These are phyloP conservation scores for Piscicola geometra DNA, from an alignment of 2,888 invertebrate species.

Conservation along the genomic window DNA sequence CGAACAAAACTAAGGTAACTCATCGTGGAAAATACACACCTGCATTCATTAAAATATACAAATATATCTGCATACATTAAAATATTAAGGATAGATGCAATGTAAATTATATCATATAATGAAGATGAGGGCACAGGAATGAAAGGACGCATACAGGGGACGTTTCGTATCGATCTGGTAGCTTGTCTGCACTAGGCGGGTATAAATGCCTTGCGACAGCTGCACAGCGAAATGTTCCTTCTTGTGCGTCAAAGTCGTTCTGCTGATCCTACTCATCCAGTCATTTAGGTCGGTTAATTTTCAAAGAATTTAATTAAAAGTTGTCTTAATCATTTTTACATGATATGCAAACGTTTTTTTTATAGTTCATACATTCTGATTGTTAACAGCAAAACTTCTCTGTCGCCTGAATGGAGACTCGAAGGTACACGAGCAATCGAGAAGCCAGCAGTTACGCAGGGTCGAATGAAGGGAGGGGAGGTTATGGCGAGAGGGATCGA, in stretches of 20 bases:
- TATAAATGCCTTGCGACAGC: neutral
- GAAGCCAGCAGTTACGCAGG: neutral
- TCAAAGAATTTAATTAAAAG: neutral
- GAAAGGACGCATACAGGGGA: neutral
- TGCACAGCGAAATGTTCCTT: neutral
- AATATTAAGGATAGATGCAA: neutral
- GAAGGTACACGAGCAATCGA: conserved; percentile 18
- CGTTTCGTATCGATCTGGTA: neutral
- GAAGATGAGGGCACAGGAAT: neutral
- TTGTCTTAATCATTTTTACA: neutral
- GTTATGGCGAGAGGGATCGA: conserved; percentile 13
- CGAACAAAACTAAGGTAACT: too few species aligned
- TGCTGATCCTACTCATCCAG: neutral
- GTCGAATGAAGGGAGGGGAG: neutral
- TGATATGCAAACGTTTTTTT: too few species aligned
- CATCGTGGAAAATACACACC: too few species aligned
- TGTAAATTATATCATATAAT: neutral
- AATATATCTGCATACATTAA: neutral
- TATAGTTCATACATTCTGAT: neutral
- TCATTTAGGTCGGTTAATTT: neutral
- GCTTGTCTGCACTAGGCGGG: neutral
- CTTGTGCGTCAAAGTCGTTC: neutral
- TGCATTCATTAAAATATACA: neutral
- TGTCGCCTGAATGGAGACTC: conserved; percentile 10
- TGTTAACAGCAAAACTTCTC: neutral